A percentile compares a stretch with the other conserved stretches of the same genome.
phyloP scores from a whole-genome alignment of 2,113 vertebrate species.

The Hemibagrus wyckioides region DNA sequence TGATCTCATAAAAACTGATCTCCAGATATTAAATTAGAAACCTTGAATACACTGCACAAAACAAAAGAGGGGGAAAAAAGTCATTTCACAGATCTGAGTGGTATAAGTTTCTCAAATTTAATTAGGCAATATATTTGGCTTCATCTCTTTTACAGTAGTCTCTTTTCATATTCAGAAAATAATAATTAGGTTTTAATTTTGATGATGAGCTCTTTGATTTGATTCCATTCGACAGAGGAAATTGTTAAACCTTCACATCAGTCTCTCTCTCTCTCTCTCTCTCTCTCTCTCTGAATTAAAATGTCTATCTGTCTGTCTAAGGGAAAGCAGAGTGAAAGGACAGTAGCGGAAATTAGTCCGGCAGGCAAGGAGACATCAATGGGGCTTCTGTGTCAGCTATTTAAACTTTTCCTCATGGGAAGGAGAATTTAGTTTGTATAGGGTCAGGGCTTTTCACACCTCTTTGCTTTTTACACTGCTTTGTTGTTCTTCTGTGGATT shows the following conservation, averaged over 20 bases:
- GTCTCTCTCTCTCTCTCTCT: not conserved
- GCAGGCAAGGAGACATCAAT: slow-evolving; percentile 40
- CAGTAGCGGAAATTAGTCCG: slow-evolving; percentile 48
- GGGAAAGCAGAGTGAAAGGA: slow-evolving; percentile 24
- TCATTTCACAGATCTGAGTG: not conserved
- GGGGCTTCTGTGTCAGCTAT: slow-evolving; percentile 44
- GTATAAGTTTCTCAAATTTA: slow-evolving; percentile 8
- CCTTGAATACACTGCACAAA: not conserved
- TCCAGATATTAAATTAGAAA: slow-evolving; percentile 37
- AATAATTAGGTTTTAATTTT: slow-evolving; percentile 17
- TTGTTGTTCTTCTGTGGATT: slow-evolving; percentile 11
- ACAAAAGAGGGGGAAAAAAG: slow-evolving; percentile 1
- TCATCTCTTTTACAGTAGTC: slow-evolving; percentile 1
- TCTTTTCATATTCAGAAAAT: slow-evolving; percentile 10
- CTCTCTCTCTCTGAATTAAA: not conserved
- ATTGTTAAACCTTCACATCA: slow-evolving; percentile 5
- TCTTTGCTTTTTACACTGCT: slow-evolving; percentile 18
- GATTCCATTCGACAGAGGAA: slow-evolving; percentile 10
- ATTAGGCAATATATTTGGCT: not conserved
- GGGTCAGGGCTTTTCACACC: slow-evolving; percentile 34
- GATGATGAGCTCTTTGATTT: slow-evolving; percentile 23
- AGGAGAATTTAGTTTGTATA: slow-evolving; percentile 37
- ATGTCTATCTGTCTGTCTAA: slow-evolving; percentile 33
- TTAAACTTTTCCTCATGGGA: slow-evolving; percentile 26
- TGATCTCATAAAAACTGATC: slow-evolving; percentile 28